A percentile compares a stretch with the other conserved stretches of the same genome.
Conservation (phyloP, 2,888 invertebrate species). For the Pterostichus madidus region DNA sequence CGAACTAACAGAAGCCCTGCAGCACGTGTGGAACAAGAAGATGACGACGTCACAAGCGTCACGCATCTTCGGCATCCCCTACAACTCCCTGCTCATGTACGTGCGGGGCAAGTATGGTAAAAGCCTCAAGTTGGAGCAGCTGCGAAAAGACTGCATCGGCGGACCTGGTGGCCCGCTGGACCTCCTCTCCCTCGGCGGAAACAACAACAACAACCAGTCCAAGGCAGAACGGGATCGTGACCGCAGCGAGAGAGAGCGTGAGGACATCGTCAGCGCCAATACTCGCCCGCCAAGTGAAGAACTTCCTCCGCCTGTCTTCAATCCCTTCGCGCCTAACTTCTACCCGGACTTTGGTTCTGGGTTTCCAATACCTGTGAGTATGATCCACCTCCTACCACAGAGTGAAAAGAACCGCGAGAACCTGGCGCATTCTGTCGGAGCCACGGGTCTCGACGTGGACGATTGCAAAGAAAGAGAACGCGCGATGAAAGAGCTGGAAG, state of each 20-base stretch:
- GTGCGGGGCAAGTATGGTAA: constrained; percentile 96
- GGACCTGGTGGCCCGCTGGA: constrained; percentile 85
- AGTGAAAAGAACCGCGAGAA: constrained; percentile 86
- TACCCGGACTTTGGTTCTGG: constrained; percentile 90
- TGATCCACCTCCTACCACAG: constrained; percentile 91
- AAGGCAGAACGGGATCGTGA: constrained; percentile 74
- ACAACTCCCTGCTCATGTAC: constrained; percentile 95
- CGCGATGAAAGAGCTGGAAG: constrained; percentile 72
- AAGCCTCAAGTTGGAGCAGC: constrained; percentile 91
- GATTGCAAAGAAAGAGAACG: constrained; percentile 73
- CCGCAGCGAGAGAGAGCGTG: constrained; percentile 69
- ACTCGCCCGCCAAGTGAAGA: constrained; percentile 84
- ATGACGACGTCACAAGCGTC: constrained; percentile 97
- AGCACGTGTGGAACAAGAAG: constrained; percentile 97
- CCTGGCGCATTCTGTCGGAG: constrained; percentile 78
- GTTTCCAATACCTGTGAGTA: constrained; percentile 90
- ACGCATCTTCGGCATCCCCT: constrained; percentile 94
- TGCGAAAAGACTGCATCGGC: constrained; percentile 92
- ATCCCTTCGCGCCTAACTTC: constrained; percentile 89
- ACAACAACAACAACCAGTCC: constrained; percentile 81
- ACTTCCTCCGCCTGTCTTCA: constrained; percentile 83
- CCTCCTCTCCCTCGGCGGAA: constrained; percentile 81
- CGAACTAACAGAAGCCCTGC: constrained; percentile 92
- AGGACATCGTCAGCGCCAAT: constrained; percentile 74
- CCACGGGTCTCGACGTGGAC: constrained; percentile 78